Conservation (phyloP, 2,888 invertebrate genomes). For the Trisateles emortualis region DNA sequence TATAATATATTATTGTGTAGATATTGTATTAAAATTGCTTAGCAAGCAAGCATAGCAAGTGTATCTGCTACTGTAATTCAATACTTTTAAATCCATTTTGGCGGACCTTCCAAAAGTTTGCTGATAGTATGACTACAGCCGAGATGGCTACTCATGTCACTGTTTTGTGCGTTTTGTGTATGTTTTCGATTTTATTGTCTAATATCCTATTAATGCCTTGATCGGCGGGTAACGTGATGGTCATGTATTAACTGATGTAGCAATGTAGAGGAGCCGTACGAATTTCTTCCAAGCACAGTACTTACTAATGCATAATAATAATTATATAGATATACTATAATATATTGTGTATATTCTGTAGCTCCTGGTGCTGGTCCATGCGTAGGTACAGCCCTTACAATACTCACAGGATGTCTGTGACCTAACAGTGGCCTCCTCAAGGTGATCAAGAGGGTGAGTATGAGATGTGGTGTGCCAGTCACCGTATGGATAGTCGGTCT, state of each 20-base stretch:
- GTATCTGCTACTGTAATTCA: neutral
- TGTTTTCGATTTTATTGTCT: no score
- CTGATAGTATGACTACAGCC: no score
- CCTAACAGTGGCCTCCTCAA: neutral
- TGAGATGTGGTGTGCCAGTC: constrained; percentile 65
- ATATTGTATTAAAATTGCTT: neutral
- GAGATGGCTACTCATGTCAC: no score
- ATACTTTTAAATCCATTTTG: neutral
- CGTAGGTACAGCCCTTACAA: neutral
- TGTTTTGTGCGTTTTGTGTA: no score
- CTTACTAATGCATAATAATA: no score
- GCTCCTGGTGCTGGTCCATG: neutral
- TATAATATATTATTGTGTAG: no score
- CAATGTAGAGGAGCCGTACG: no score
- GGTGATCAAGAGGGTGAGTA: constrained; percentile 15
- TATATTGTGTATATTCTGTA: no score
- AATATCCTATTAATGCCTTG: no score
- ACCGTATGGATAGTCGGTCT: constrained; percentile 79
- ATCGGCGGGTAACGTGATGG: neutral
- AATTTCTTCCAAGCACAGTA: neutral
- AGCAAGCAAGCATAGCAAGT: neutral
- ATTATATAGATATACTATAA: no score
- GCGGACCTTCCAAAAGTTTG: no score
- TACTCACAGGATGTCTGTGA: constrained; percentile 5
- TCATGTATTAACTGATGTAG: neutral